Base-by-base conservation (phyloP, 2,797 vertebrate species). In the Capromys pilorides region DNA sequence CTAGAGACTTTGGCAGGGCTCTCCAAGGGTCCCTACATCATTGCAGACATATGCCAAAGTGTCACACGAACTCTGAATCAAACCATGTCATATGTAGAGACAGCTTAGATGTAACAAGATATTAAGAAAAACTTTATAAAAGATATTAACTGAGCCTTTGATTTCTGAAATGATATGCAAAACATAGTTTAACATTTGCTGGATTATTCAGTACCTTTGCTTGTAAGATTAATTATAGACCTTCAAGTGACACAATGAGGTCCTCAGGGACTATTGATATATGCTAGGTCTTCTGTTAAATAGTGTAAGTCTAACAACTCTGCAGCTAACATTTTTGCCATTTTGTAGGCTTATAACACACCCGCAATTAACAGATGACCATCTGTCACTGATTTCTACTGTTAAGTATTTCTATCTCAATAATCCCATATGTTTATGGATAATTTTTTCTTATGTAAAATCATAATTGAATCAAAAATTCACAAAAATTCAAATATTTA, bases 141-240 rank as follows among this genome's bases (percentile, higher is more conserved):
- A 51, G 59, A 41, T 11, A 79, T 77, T 91, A 78, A 83, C 78
- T 87, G 86, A 91, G 41, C 39, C 26, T 73, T 64, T 89, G 85
- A 22, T 86, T 93, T 86, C 88, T 89, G 93, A 94, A 94, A 77
- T 57, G 31, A 79, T 49, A 64, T 79, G 31, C 73, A 36, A 90
- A 83, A 61, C 6, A 64, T 73, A 93, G 73, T 57, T 88, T 81
- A 61, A 81, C 41, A 51, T 93, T 90, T 71, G 81, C 82, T 57
- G 83, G 59, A 80, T 84, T 75, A 79, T 64, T 89, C 41, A 6
- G 33, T 54, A 54, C 93, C 82, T 93, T 93, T 85, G 45, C 85
- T 86, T 92, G 28, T 78, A 77, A 80, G 94, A 93, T 88, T 90
- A 90, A 93, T 93, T 92, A 93, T 10, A 95, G 81, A 92, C 71